phyloP scores from a whole-genome alignment of 2,888 invertebrate genomes.

The Tachystola acroxantha region DNA sequence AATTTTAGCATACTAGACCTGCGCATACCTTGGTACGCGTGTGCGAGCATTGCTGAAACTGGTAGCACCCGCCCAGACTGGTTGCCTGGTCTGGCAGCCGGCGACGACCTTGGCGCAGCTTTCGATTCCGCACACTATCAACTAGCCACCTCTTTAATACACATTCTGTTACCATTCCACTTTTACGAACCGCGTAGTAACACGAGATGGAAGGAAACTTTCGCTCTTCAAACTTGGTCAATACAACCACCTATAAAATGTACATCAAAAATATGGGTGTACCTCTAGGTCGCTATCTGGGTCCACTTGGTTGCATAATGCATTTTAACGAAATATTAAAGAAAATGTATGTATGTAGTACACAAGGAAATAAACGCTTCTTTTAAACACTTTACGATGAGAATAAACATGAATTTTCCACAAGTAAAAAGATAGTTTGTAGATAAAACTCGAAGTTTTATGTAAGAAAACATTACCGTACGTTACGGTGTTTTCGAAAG shows the following conservation, averaged over 20 bases:
- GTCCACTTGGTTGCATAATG: background rate
- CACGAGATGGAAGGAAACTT: slow-evolving; percentile 5
- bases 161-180: slow-evolving; percentile 30
- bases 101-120: slow-evolving; percentile 44
- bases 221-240: background rate
- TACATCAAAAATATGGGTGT: background rate
- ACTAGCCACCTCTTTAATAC: slow-evolving; percentile 19
- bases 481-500: background rate
- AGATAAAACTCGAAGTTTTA: background rate
- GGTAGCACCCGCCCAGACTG: slow-evolving; percentile 26
- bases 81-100: slow-evolving; percentile 35
- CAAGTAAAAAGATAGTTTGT: background rate
- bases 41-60: slow-evolving; percentile 8
- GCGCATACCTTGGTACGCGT: slow-evolving; percentile 1
- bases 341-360: too few species aligned
- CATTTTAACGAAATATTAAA: too few species aligned
- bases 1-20: slow-evolving; percentile 3
- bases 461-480: background rate
- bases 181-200: slow-evolving; percentile 19
- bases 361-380: too few species aligned
- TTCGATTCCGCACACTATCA: slow-evolving; percentile 40
- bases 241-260: background rate
- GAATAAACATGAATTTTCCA: too few species aligned
- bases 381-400: too few species aligned
- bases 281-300: background rate